Percentiles rank a stretch among this genome's conserved stretches.
Evolutionary conservation across 2,113 vertebrate genomes (phyloP).

Genomic region (Xenus cinereus): DNA sequence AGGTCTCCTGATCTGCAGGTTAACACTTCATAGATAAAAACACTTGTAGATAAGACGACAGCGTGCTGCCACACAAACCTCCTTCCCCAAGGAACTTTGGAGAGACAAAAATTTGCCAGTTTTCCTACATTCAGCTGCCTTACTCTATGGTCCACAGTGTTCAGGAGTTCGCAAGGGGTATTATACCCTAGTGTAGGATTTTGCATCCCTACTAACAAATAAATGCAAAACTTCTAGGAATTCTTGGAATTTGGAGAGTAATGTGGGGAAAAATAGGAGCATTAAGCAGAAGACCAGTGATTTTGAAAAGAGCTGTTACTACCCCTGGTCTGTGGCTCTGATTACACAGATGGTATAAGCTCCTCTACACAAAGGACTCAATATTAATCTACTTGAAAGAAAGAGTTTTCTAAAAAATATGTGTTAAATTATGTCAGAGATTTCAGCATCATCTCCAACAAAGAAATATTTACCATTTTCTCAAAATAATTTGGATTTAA

Average conservation of each 20-base stretch:
- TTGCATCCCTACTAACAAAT: not conserved
- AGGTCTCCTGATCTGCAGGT: not conserved
- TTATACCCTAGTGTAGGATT: not conserved
- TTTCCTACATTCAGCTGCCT: not conserved
- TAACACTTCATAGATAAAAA: not conserved
- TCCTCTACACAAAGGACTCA: not conserved
- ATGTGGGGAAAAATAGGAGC: not conserved
- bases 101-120: not conserved
- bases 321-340: not conserved
- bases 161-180: not conserved
- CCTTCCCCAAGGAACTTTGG: not conserved
- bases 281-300: not conserved
- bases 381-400: not conserved
- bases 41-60: not conserved
- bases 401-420: not conserved
- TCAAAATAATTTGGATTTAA: not conserved
- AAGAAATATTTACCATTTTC: not conserved
- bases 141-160: rapidly evolving
- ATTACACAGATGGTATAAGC: not conserved
- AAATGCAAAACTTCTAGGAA: not conserved
- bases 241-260: not conserved
- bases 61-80: not conserved
- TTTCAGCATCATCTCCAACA: not conserved
- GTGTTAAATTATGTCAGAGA: not conserved
- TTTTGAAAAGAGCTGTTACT: not conserved